Percentiles rank a stretch among this genome's conserved stretches.
phyloP scores from a whole-genome alignment of 2,113 vertebrate species.

The Tenrec ecaudatus region DNA sequence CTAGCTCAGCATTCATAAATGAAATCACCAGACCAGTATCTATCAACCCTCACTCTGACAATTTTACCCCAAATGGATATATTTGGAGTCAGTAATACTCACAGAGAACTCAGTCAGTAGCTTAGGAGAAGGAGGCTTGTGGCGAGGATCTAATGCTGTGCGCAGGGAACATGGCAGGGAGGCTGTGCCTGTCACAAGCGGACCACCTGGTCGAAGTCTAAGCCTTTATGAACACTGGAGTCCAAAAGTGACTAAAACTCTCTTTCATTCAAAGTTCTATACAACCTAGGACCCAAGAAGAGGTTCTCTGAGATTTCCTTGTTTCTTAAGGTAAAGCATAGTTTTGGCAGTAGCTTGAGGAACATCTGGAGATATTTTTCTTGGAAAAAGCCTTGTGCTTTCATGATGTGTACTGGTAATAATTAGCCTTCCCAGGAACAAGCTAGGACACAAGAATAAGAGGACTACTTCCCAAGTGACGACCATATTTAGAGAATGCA shows the following conservation, averaged over 20 bases:
- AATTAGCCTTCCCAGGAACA: neutral
- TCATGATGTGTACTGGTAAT: neutral
- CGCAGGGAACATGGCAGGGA: neutral
- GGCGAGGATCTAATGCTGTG: neutral
- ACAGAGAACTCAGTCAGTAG: neutral
- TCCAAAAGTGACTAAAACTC: neutral
- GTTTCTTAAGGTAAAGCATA: neutral
- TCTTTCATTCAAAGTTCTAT: conserved; percentile 3
- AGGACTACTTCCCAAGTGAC: neutral
- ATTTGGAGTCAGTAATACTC: neutral
- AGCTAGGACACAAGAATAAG: neutral
- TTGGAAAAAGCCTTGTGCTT: neutral
- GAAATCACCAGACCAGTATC: neutral
- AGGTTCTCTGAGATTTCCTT: neutral
- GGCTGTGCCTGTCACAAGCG: neutral
- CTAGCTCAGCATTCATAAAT: neutral
- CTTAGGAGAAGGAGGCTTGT: neutral
- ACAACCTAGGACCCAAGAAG: neutral
- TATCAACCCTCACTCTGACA: neutral
- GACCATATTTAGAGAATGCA: neutral
- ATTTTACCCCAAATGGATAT: neutral
- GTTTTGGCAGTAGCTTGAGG: neutral
- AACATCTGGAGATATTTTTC: neutral
- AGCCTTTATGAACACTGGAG: neutral
- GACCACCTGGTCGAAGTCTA: neutral